A percentile compares a stretch with the other conserved stretches of the same genome.
phyloP scores from a whole-genome alignment of 1,140 invertebrate species.

The Maconellicoccus hirsutus region DNA sequence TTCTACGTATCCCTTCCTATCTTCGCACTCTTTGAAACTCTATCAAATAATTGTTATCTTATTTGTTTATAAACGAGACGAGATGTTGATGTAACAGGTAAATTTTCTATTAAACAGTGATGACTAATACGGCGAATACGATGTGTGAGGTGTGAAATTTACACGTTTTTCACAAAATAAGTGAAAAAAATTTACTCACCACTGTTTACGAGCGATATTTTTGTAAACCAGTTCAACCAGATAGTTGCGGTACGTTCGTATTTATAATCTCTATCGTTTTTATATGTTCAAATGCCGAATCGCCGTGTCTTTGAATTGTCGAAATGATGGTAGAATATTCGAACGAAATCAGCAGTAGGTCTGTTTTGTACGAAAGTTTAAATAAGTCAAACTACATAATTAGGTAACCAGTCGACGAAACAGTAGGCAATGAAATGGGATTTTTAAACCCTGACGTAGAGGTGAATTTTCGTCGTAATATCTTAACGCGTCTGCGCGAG shows the following conservation, averaged over 20 bases:
- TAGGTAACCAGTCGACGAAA: not conserved
- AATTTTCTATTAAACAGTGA: not conserved
- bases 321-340: not conserved
- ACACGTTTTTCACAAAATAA: too few relatives aligned
- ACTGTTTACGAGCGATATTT: not conserved
- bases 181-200: not conserved
- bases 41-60: not conserved
- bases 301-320: not conserved
- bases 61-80: too few relatives aligned
- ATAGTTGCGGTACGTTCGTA: not conserved
- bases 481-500: too few relatives aligned
- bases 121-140: not conserved
- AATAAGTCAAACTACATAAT: not conserved
- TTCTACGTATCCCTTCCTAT: not conserved
- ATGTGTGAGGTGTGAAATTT: too few relatives aligned
- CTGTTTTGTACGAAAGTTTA: not conserved
- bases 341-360: not conserved
- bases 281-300: not conserved
- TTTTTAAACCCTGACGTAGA: not conserved
- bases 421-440: not conserved
- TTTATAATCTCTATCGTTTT: slow-evolving; percentile 1
- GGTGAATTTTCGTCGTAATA: too few relatives aligned
- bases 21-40: not conserved
- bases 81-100: not conserved
- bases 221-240: not conserved